These are phyloP conservation scores for Pteropus alecto DNA, from an alignment of 2,113 vertebrate species.

Conservation along the genomic window DNA sequence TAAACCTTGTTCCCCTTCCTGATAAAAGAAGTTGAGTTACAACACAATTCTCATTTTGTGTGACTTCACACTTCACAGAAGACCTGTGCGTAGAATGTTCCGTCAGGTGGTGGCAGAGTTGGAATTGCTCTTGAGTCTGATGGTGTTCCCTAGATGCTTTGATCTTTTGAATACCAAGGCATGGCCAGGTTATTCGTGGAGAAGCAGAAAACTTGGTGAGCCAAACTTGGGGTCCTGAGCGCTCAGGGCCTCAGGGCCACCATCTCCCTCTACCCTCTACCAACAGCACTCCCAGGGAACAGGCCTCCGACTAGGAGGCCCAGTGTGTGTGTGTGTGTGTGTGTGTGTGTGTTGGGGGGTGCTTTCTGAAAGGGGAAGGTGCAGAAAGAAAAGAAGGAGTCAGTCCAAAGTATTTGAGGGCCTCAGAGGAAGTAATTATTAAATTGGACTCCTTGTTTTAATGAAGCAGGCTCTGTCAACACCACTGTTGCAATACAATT, in stretches of 20 bases:
- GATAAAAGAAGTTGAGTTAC: neutral
- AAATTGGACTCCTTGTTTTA: neutral
- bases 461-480: neutral
- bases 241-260: neutral
- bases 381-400: neutral
- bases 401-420: neutral
- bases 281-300: neutral
- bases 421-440: neutral
- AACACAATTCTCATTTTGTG: neutral
- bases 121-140: neutral
- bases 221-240: neutral
- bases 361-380: too few relatives aligned
- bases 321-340: too few relatives aligned
- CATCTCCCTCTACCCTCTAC: fast-evolving
- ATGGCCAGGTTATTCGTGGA: neutral
- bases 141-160: neutral
- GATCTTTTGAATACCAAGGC: neutral
- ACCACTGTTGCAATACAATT: neutral
- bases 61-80: fast-evolving
- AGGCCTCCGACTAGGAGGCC: neutral
- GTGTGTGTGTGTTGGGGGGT: neutral
- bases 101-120: neutral
- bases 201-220: neutral
- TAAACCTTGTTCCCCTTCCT: neutral
- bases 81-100: neutral